Base-by-base conservation (phyloP, 2,113 vertebrate species). In the Eudyptes chrysolophus region DNA sequence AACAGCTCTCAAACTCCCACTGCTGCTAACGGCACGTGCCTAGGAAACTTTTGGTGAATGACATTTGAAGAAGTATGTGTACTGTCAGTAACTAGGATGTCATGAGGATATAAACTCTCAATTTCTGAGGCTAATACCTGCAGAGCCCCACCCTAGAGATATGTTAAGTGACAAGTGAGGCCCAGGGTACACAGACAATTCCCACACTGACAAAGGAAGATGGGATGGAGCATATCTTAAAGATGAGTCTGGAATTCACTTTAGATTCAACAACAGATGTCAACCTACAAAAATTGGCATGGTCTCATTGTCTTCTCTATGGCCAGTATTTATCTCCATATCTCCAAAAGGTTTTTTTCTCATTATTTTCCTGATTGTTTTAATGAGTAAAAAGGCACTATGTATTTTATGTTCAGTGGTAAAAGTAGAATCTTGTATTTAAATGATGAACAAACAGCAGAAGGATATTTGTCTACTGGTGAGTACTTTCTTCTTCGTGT, bases 21-120 rank as follows among this genome's bases (percentile, higher is more conserved):
- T 18, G 32, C 51, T 65, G 51, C 44, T 16, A 65, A 77, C 0
- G 1, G 44, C 44, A 40, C 2, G 0, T 60, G 52, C 38, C 42
- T 54, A 58, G 44, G 46, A 72, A 77, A 72, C 7, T 71, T 52
- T 44, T 60, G 65, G 29, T 34, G 65, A 78, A 44, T 0, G 1
- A 76, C 58, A 32, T 72, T 11, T 60, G 65, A 69, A 82, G 57
- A 69, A 77, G 42, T 27, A 71, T 6, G 20, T 4, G 15, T 24
- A 16, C 34, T 71, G 38, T 14, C 46, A 93, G 29, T 32, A 77
- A 48, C n/a, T 22, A 62, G 55, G 38, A 58, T 30, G 29, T 55
- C 52, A 25, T 8, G 18, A 61, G 79, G 46, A 48, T 40, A 66
- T 9, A 54, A 62, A 42, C 26, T 49, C 48, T 52, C 36, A 17